Percentiles rank a stretch among this genome's conserved stretches.
These are phyloP conservation scores for Mycalesis mineus DNA, from an alignment of 2,888 invertebrate species.

Conservation along the genomic window DNA sequence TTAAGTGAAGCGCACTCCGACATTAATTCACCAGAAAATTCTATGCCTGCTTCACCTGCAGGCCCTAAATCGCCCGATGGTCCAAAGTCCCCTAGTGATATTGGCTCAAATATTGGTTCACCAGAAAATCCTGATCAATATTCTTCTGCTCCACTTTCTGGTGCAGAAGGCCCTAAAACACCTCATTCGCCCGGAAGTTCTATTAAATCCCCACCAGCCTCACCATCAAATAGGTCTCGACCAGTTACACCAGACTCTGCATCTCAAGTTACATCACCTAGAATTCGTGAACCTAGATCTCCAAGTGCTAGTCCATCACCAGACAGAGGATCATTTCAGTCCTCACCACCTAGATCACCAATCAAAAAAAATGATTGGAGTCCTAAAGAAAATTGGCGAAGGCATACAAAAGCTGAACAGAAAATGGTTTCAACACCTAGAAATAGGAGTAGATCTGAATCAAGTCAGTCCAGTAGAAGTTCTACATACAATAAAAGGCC, in stretches of 20 bases:
- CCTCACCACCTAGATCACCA: conserved; percentile 43
- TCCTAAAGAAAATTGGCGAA: conserved; percentile 64
- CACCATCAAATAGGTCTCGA: conserved; percentile 51
- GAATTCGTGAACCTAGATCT: conserved; percentile 44
- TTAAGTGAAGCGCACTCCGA: conserved; percentile 67
- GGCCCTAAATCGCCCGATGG: conserved; percentile 69
- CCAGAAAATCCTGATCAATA: conserved; percentile 48
- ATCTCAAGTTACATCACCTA: conserved; percentile 46
- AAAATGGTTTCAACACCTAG: conserved; percentile 58
- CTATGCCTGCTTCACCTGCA: conserved; percentile 55
- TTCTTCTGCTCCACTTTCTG: conserved; percentile 46
- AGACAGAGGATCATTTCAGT: conserved; percentile 51
- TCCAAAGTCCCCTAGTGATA: conserved; percentile 55
- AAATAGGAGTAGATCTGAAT: conserved; percentile 62
- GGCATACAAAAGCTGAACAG: conserved; percentile 70
- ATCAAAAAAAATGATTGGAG: conserved; percentile 58
- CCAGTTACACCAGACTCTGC: conserved; percentile 58
- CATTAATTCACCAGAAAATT: conserved; percentile 71
- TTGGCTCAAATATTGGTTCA: conserved; percentile 40
- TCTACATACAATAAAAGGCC: conserved; percentile 64
- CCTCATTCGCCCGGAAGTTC: conserved; percentile 58
- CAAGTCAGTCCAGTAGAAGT: conserved; percentile 66
- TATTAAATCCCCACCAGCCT: conserved; percentile 51
- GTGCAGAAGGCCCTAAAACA: conserved; percentile 60
- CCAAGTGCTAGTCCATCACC: conserved; percentile 60